Percentiles rank a stretch among this genome's conserved stretches.
Evolutionary conservation across 2,888 invertebrate species (phyloP).

Genomic region (Drosophila percnosoma): DNA sequence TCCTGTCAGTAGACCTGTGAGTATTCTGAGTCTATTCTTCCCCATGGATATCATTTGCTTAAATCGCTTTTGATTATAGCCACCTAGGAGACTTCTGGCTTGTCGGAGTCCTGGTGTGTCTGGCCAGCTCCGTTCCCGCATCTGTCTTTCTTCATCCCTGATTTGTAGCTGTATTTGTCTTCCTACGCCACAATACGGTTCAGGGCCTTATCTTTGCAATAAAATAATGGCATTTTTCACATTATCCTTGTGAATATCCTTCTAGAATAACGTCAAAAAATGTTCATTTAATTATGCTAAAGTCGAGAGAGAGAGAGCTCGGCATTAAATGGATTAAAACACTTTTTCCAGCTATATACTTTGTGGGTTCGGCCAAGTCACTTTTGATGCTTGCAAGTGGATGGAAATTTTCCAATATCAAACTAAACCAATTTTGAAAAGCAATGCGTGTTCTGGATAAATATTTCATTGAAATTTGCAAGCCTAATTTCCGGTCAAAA

Average conservation of each 20-base stretch:
- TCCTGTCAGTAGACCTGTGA: too few species aligned
- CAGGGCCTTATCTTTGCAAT: neutral
- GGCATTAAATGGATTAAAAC: neutral
- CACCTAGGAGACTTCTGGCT: too few species aligned
- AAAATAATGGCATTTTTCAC: neutral
- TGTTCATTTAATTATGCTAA: too few species aligned
- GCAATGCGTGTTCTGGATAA: neutral
- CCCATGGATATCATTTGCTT: too few species aligned
- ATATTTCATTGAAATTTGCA: conserved; percentile 1
- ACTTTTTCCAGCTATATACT: neutral
- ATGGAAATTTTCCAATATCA: neutral
- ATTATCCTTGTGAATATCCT: neutral
- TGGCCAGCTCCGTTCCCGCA: too few species aligned
- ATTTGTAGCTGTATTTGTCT: too few species aligned
- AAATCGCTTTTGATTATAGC: too few species aligned
- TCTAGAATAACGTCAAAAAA: too few species aligned
- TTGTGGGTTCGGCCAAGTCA: neutral
- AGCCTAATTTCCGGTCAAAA: neutral
- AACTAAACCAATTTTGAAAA: neutral
- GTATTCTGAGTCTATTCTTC: too few species aligned
- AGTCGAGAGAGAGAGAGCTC: neutral
- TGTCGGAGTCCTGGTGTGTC: too few species aligned
- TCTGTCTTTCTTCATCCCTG: too few species aligned
- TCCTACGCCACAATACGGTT: too few species aligned
- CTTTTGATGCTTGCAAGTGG: neutral